A percentile compares a stretch with the other conserved stretches of the same genome.
phyloP scores from a whole-genome alignment of 64 coral and sea anemone genomes.

The Hydrozoanthus tunicans region DNA sequence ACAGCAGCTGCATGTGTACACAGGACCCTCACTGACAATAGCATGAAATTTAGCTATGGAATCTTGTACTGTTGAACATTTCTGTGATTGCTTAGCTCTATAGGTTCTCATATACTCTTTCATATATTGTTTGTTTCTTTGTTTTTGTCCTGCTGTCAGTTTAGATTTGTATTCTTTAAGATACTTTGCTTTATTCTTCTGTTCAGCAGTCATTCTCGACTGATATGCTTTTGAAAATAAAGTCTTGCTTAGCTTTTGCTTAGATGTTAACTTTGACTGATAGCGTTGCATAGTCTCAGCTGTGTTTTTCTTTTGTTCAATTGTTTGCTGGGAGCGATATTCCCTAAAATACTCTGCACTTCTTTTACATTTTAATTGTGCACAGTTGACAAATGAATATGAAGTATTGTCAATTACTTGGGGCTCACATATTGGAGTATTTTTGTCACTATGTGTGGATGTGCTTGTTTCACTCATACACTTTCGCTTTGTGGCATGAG shows the following conservation, averaged over 20 bases:
- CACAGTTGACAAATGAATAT: neutral
- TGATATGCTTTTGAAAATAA: neutral
- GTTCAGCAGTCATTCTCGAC: neutral
- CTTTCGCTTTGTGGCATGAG: neutral
- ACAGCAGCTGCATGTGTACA: neutral
- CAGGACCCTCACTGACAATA: neutral
- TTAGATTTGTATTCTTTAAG: neutral
- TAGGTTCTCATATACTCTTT: neutral
- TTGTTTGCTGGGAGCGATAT: neutral
- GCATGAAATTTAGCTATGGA: neutral
- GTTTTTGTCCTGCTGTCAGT: conserved; percentile 1
- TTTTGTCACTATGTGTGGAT: neutral
- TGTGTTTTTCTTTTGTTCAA: conserved; percentile 2
- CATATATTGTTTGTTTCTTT: neutral
- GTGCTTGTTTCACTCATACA: conserved; percentile 1
- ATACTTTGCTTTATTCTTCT: neutral
- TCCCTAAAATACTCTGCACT: neutral
- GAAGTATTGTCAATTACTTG: neutral
- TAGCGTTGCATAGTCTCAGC: neutral
- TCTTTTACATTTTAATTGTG: neutral
- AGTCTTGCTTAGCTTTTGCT: neutral
- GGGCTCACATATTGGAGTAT: conserved; percentile 1
- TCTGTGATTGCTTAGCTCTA: neutral
- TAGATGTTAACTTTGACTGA: neutral
- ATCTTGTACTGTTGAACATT: neutral